Conservation (phyloP, 2,888 invertebrate species). For the Cataglyphis livida region DNA sequence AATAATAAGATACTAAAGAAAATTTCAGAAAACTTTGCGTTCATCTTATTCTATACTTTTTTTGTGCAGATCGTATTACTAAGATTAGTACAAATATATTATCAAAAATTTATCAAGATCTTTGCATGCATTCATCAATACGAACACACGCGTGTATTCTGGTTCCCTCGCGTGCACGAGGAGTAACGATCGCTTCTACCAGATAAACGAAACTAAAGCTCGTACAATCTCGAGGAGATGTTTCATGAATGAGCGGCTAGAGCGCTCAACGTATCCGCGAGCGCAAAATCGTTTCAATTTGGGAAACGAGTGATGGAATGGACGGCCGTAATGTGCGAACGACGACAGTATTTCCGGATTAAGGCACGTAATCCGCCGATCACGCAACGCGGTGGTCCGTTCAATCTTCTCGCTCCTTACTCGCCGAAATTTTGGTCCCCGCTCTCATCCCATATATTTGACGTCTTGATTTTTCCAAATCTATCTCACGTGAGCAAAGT, state of each 20-base stretch:
- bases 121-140: conserved; percentile 5
- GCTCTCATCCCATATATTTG: conserved; percentile 6
- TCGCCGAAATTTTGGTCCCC: conserved; percentile 30
- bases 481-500: not conserved
- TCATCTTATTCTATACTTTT: not conserved
- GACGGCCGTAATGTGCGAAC: conserved; percentile 38
- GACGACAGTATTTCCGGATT: conserved; percentile 55
- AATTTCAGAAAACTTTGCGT: not conserved
- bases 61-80: not conserved
- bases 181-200: conserved; percentile 28
- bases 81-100: not conserved
- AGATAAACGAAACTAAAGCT: conserved; percentile 16
- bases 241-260: conserved; percentile 43
- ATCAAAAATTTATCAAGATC: conserved; percentile 7
- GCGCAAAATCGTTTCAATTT: conserved; percentile 74
- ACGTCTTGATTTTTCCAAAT: conserved; percentile 37
- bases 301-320: conserved; percentile 60
- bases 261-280: conserved; percentile 65
- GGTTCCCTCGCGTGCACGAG: conserved; percentile 6
- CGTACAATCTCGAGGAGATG: conserved; percentile 46
- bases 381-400: conserved; percentile 42
- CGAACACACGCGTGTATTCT: not conserved
- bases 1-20: not conserved
- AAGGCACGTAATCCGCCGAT: conserved; percentile 57
- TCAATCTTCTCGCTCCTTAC: conserved; percentile 47